These are phyloP conservation scores for Ormyrus thymus DNA, from an alignment of 2,888 invertebrate species.

Conservation along the genomic window DNA sequence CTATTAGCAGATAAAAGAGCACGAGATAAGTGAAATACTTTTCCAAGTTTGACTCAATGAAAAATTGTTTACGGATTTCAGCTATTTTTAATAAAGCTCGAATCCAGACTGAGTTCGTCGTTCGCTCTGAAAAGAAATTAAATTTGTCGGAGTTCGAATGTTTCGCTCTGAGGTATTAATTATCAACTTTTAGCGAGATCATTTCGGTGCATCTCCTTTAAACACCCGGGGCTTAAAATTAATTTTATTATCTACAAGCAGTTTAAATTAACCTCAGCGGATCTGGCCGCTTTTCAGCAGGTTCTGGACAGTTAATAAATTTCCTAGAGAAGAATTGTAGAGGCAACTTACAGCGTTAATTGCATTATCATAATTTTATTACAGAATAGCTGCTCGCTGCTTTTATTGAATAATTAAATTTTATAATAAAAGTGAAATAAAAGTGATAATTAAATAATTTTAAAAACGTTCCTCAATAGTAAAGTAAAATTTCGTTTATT, in stretches of 20 bases:
- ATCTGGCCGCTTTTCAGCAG: conserved; percentile 19
- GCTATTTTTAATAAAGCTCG: conserved; percentile 21
- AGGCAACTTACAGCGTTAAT: conserved; percentile 19
- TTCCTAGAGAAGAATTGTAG: conserved; percentile 10
- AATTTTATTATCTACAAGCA: conserved; percentile 40
- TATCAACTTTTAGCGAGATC: conserved; percentile 8
- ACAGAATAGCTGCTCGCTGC: no score
- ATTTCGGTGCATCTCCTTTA: neutral
- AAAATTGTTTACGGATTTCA: conserved; percentile 15
- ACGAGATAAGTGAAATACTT: conserved; percentile 10
- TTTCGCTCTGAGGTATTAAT: neutral
- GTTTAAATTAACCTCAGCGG: conserved; percentile 41
- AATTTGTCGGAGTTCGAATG: no score
- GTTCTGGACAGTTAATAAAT: conserved; percentile 24
- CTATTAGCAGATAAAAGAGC: conserved; percentile 16
- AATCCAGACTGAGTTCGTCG: neutral
- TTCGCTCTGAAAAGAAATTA: no score
- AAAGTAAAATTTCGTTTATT: no score
- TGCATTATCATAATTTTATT: conserved; percentile 43
- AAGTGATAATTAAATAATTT: no score
- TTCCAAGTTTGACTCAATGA: conserved; percentile 5
- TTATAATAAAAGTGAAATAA: no score
- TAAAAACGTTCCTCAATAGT: no score
- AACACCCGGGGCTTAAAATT: conserved; percentile 22
- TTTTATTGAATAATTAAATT: no score